These are phyloP conservation scores for Liolophura sinensis DNA, from an alignment of 1,140 invertebrate species.

Conservation along the genomic window DNA sequence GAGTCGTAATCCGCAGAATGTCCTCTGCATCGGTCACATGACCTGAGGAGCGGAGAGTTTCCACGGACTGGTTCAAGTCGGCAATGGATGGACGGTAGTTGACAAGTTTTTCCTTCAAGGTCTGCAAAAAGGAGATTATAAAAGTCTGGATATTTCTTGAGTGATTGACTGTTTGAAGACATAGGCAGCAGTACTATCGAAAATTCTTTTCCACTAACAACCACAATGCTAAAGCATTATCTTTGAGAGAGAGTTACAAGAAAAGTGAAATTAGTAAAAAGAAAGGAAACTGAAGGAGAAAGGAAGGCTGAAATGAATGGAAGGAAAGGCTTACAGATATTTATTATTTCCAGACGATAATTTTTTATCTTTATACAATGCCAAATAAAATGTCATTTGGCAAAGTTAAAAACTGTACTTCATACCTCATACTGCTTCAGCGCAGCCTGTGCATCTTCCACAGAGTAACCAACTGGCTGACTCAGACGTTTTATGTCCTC, in stretches of 20 bases:
- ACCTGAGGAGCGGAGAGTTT: constrained; percentile 31
- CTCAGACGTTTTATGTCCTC: constrained; percentile 80
- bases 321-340: neutral
- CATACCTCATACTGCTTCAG: constrained; percentile 44
- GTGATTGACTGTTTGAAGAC: neutral
- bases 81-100: constrained; percentile 34
- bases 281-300: no score
- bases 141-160: neutral
- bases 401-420: neutral
- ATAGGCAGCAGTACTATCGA: no score
- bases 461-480: constrained; percentile 79
- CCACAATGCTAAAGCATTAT: no score
- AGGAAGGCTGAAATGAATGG: no score
- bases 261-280: no score
- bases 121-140: constrained; percentile 18
- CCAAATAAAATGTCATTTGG: no score
- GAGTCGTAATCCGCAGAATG: constrained; percentile 72
- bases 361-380: neutral
- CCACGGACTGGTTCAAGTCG: constrained; percentile 34
- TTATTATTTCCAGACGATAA: neutral
- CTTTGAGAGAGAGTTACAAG: no score
- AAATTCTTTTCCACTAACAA: no score
- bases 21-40: constrained; percentile 48
- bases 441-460: constrained; percentile 49
- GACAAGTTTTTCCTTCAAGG: constrained; percentile 32